Base-by-base conservation (phyloP, 1,140 invertebrate species). In the Diabrotica undecimpunctata region DNA sequence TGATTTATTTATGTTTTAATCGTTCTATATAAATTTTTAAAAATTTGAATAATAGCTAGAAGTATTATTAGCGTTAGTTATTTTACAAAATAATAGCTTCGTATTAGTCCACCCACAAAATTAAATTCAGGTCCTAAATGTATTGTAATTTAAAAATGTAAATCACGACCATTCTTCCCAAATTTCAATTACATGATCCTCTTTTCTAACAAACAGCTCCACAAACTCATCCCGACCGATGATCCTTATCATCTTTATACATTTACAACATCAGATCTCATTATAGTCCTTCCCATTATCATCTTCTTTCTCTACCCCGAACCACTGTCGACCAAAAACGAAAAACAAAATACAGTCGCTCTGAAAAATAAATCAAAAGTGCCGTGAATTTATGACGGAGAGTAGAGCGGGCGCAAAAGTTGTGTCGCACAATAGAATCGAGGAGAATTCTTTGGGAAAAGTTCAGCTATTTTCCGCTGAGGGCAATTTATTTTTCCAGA, bases 401-500 rank as follows among this genome's bases (percentile, higher is more conserved):
- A 46, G n/a, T 46, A n/a, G 41, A 46, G 41, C 41, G 41, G n/a
- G 41, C 57, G 51, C 50, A 39, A 65, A 68, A 68, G 58, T 68
- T 68, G 63, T 68, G 66, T 56, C 61, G 64, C 70, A 75, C 74
- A 75, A 75, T 74, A 73, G 72, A 70, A 66, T 67, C 67, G 62
- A 62, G 72, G 64, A 69, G 62, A 67, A 69, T 68, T 77, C 76
- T 75, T 77, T 77, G 69, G 75, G 74, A 77, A 78, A 78, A 76
- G 75, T 76, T 74, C 72, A 71, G 76, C 76, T 78, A 76, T 79
- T 79, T 79, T 76, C 78, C 77, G 71, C 65, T 63, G 77, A 76
- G 78, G 75, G 77, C 76, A 77, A 79, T 78, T 79, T 79, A 78
- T 78, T 79, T 79, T 79, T 79, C 77, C 78, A 76, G 72, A 76